Conservation (phyloP, 2,888 invertebrate genomes). For the Vanessa cardui region DNA sequence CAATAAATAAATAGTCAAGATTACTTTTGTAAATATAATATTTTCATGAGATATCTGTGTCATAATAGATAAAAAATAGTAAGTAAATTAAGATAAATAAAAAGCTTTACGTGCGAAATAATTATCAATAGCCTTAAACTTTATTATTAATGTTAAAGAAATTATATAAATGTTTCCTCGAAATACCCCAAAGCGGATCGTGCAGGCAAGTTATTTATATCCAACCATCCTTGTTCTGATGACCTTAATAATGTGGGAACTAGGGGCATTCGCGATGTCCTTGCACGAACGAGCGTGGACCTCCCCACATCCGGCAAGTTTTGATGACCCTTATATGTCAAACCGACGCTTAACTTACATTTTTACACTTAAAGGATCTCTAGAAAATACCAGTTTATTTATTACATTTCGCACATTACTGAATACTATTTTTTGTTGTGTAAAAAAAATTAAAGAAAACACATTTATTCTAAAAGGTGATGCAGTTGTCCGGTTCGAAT, state of each 20-base stretch:
- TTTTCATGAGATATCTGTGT: too few species aligned
- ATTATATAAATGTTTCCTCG: slow-evolving; percentile 18
- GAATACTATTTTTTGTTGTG: too few species aligned
- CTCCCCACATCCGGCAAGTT: slow-evolving; percentile 61
- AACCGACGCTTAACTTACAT: slow-evolving; percentile 21
- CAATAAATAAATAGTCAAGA: too few species aligned
- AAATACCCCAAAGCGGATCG: slow-evolving; percentile 39
- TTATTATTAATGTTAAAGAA: not conserved
- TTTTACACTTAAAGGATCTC: slow-evolving; percentile 14
- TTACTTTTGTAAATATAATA: too few species aligned
- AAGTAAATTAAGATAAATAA: not conserved
- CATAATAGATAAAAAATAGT: too few species aligned
- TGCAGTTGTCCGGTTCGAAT: too few species aligned
- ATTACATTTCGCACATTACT: not conserved
- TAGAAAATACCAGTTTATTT: slow-evolving; percentile 13
- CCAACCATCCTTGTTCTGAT: slow-evolving; percentile 46
- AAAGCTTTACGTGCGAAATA: not conserved
- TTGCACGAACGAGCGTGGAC: slow-evolving; percentile 57
- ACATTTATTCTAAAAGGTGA: too few species aligned
- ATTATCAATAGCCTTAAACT: not conserved
- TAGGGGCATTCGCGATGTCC: slow-evolving; percentile 56
- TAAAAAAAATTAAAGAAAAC: too few species aligned
- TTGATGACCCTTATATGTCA: slow-evolving; percentile 24
- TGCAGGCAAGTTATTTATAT: slow-evolving; percentile 43
- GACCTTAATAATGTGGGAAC: slow-evolving; percentile 62